Percentiles rank a stretch among this genome's conserved stretches.
Evolutionary conservation across 1,140 invertebrate genomes (phyloP).

Genomic region (Drosophila rufa): DNA sequence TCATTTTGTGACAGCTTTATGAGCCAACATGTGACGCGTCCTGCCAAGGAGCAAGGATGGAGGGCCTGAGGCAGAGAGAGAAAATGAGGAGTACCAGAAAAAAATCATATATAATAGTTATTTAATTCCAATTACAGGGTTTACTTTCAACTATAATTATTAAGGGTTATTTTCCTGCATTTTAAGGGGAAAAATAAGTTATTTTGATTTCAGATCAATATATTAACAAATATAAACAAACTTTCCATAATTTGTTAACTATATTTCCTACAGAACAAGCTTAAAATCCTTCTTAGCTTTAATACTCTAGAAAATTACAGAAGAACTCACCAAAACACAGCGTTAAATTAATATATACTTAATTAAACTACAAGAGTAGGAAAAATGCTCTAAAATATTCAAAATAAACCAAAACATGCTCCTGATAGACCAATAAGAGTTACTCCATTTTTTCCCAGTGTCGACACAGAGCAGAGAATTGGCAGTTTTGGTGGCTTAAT

Average conservation of each 20-base stretch:
- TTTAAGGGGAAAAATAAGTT: background rate
- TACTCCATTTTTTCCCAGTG: background rate
- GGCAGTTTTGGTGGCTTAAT: constrained; percentile 64
- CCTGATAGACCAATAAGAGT: background rate
- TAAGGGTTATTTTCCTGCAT: background rate
- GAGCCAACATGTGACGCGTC: constrained; percentile 64
- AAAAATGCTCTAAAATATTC: background rate
- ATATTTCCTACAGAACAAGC: background rate
- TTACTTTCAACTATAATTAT: too few relatives aligned
- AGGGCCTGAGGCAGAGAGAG: background rate
- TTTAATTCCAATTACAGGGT: too few relatives aligned
- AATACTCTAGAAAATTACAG: rapidly evolving
- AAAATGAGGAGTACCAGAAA: background rate
- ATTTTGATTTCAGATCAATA: background rate
- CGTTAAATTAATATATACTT: background rate
- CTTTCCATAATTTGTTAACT: background rate
- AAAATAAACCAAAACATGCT: background rate
- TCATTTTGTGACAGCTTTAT: constrained; percentile 82
- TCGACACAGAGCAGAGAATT: background rate
- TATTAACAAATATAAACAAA: rapidly evolving
- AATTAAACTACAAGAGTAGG: background rate
- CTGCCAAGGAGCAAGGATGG: constrained; percentile 26
- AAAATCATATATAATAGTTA: too few relatives aligned
- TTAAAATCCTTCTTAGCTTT: background rate
- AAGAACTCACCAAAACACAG: background rate